Percentiles rank a stretch among this genome's conserved stretches.
These are phyloP conservation scores for Spheniscus humboldti DNA, from an alignment of 2,797 vertebrate species.

Conservation along the genomic window DNA sequence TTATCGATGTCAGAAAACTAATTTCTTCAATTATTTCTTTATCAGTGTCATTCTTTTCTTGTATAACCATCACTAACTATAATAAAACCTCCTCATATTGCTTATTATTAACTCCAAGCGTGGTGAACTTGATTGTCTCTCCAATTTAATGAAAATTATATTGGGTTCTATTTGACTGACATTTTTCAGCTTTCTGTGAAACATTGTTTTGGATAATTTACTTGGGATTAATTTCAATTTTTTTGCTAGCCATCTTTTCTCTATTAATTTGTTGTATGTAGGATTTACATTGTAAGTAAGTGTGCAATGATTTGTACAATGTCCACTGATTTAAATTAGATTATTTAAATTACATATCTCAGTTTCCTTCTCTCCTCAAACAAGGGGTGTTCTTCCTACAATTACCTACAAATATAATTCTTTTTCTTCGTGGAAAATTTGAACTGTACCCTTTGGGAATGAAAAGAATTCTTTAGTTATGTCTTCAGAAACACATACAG, in stretches of 20 bases:
- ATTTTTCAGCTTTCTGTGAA: background rate
- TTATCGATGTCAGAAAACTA: constrained; percentile 59
- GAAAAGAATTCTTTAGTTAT: background rate
- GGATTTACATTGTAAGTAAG: background rate
- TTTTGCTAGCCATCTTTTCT: background rate
- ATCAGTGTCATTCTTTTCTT: constrained; percentile 63
- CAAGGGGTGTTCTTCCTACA: background rate
- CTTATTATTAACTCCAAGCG: constrained; percentile 40
- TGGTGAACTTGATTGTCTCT: constrained; percentile 26
- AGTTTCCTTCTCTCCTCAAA: background rate
- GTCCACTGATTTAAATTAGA: background rate
- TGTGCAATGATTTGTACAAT: background rate
- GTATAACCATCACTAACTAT: constrained; percentile 42
- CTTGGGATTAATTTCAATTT: background rate
- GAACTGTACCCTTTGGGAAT: background rate
- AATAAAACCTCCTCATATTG: constrained; percentile 19
- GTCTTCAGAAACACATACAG: background rate
- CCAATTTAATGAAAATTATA: constrained; percentile 43
- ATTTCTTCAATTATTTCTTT: constrained; percentile 69
- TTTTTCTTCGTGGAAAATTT: background rate
- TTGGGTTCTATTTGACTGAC: constrained; percentile 24
- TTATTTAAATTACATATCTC: background rate
- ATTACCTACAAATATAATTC: background rate
- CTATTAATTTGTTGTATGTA: background rate
- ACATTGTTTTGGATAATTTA: background rate